Evolutionary conservation across 2,888 invertebrate species (phyloP).

Genomic region (Vanessa cardui): DNA sequence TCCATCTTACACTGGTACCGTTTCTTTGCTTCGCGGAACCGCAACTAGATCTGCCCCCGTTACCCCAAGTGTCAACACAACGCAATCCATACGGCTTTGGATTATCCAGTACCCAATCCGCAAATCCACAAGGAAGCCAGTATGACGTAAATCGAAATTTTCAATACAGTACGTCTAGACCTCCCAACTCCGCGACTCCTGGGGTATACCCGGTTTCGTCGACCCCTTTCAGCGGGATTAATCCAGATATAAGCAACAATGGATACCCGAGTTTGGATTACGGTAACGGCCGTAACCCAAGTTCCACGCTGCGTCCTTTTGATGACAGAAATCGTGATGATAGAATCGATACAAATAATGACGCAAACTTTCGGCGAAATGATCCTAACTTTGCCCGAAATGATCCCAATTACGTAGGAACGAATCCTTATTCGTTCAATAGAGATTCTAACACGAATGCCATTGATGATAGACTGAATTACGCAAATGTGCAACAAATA

Average conservation of each 20-base stretch:
- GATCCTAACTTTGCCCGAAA: slow-evolving; percentile 80
- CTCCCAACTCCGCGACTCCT: slow-evolving; percentile 54
- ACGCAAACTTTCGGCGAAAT: slow-evolving; percentile 73
- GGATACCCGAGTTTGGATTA: slow-evolving; percentile 69
- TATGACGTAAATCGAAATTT: slow-evolving; percentile 64
- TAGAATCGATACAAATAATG: slow-evolving; percentile 73
- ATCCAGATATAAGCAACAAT: slow-evolving; percentile 75
- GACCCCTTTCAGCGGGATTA: slow-evolving; percentile 65
- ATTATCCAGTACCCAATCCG: slow-evolving; percentile 64
- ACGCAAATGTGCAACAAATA: slow-evolving; percentile 73
- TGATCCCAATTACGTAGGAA: slow-evolving; percentile 71
- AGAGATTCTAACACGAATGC: slow-evolving; percentile 63
- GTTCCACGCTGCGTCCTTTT: slow-evolving; percentile 59
- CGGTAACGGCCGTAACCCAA: slow-evolving; percentile 60
- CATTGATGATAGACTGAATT: slow-evolving; percentile 71
- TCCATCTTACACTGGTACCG: slow-evolving; percentile 50
- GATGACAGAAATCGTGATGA: slow-evolving; percentile 68
- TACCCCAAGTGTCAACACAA: slow-evolving; percentile 63
- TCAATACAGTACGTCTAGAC: slow-evolving; percentile 65
- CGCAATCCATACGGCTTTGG: slow-evolving; percentile 66
- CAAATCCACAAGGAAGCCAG: slow-evolving; percentile 72
- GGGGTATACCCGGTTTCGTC: slow-evolving; percentile 67
- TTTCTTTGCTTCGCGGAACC: slow-evolving; percentile 53
- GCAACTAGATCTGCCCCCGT: slow-evolving; percentile 83
- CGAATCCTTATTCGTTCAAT: slow-evolving; percentile 73